These are phyloP conservation scores for Caenorhabditis japonica DNA, from an alignment of 2,888 invertebrate species.

Conservation along the genomic window DNA sequence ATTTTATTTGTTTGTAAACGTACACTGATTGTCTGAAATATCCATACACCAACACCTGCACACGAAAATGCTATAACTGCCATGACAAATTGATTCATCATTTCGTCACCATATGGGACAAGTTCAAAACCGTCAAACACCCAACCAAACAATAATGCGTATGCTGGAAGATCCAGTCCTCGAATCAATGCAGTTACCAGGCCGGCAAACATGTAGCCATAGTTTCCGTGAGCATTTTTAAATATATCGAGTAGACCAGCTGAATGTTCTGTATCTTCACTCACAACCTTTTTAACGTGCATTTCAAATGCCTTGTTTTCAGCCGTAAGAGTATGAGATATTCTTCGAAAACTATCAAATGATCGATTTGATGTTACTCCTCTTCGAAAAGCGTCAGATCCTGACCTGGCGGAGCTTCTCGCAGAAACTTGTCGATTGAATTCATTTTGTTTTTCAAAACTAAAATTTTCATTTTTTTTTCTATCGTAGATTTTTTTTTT, in stretches of 20 bases:
- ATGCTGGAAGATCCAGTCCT: slow-evolving; percentile 79
- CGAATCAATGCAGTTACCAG: slow-evolving; percentile 71
- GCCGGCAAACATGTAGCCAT: slow-evolving; percentile 55
- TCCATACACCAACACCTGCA: slow-evolving; percentile 57
- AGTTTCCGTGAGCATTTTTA: slow-evolving; percentile 51
- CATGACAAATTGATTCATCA: slow-evolving; percentile 51
- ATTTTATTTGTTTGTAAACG: slow-evolving; percentile 1
- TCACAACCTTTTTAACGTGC: slow-evolving; percentile 46
- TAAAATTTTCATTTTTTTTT: slow-evolving; percentile 4
- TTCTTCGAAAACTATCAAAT: slow-evolving; percentile 20
- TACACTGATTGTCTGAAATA: slow-evolving; percentile 56
- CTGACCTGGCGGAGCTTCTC: slow-evolving; percentile 53
- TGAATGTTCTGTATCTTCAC: slow-evolving; percentile 40
- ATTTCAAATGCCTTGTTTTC: slow-evolving; percentile 51
- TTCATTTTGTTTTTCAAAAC: slow-evolving; percentile 22
- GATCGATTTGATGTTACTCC: slow-evolving; percentile 54
- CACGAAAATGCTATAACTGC: slow-evolving; percentile 45
- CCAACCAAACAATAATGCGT: slow-evolving; percentile 77
- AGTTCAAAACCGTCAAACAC: slow-evolving; percentile 50
- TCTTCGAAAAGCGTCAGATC: slow-evolving; percentile 57
- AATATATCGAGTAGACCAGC: slow-evolving; percentile 53
- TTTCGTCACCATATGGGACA: slow-evolving; percentile 26
- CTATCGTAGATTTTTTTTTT: not conserved
- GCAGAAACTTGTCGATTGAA: slow-evolving; percentile 26
- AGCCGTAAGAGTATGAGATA: slow-evolving; percentile 21